phyloP scores from a whole-genome alignment of 2,888 invertebrate species.

The Erpobdella octoculata region DNA sequence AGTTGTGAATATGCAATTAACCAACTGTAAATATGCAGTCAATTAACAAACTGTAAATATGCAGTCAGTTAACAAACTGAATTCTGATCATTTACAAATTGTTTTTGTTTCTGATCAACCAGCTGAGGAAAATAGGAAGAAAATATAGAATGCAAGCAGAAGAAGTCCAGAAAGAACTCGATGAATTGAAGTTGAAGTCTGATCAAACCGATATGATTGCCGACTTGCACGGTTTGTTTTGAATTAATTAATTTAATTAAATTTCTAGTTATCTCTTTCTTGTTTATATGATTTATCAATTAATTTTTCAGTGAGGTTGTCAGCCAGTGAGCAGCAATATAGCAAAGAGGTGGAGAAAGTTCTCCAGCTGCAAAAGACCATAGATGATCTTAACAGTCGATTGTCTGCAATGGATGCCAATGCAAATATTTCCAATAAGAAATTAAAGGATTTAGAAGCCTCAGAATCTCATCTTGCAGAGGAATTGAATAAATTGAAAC shows the following conservation, averaged over 20 bases:
- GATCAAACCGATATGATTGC: background rate
- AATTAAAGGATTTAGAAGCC: conserved; percentile 11
- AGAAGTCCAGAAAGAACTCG: conserved; percentile 54
- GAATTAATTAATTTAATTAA: background rate
- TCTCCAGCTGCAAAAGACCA: background rate
- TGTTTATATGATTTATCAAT: background rate
- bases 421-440: background rate
- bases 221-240: conserved; percentile 23
- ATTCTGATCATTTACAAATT: background rate
- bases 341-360: conserved; percentile 7
- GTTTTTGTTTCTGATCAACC: conserved; percentile 11
- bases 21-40: no score
- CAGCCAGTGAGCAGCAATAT: background rate
- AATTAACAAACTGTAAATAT: no score
- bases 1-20: no score
- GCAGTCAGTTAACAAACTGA: background rate
- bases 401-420: background rate
- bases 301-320: background rate
- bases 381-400: background rate
- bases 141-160: conserved; percentile 83
- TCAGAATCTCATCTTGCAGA: background rate
- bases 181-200: conserved; percentile 30
- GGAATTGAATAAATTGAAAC: background rate
- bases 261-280: background rate
- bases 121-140: conserved; percentile 73